A percentile compares a stretch with the other conserved stretches of the same genome.
Evolutionary conservation across 2,113 vertebrate genomes (phyloP).

Genomic region (Origma solitaria): DNA sequence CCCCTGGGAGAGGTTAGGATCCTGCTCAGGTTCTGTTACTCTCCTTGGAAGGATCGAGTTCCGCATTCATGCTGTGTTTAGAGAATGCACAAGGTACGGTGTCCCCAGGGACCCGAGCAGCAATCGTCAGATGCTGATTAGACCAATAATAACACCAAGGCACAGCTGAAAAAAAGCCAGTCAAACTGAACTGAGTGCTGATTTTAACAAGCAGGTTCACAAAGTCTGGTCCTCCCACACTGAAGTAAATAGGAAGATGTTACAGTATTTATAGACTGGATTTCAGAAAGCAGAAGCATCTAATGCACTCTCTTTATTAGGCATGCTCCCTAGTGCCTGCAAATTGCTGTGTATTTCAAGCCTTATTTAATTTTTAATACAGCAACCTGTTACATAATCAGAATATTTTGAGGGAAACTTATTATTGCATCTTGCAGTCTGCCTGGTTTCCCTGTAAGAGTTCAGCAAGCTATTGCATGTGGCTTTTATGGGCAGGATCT

Average conservation of each 20-base stretch:
- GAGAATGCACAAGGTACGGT: background rate
- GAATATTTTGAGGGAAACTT: constrained; percentile 22
- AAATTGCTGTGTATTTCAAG: constrained; percentile 58
- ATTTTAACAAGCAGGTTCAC: constrained; percentile 16
- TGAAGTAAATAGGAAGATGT: constrained; percentile 40
- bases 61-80: background rate
- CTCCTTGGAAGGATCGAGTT: background rate
- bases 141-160: background rate
- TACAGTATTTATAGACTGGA: constrained; percentile 38
- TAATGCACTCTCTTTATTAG: constrained; percentile 56
- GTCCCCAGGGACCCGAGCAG: background rate
- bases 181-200: background rate
- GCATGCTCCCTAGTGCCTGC: constrained; percentile 2
- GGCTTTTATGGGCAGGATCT: constrained; percentile 9
- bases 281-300: constrained; percentile 32
- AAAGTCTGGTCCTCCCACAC: background rate
- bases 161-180: background rate
- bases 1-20: background rate
- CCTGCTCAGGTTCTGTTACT: background rate
- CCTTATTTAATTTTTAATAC: constrained; percentile 63
- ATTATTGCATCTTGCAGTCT: constrained; percentile 1
- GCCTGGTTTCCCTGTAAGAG: constrained; percentile 27
- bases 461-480: background rate
- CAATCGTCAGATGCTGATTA: background rate
- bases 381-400: background rate